phyloP scores from a whole-genome alignment of 2,888 invertebrate species.

The Boloria selene region DNA sequence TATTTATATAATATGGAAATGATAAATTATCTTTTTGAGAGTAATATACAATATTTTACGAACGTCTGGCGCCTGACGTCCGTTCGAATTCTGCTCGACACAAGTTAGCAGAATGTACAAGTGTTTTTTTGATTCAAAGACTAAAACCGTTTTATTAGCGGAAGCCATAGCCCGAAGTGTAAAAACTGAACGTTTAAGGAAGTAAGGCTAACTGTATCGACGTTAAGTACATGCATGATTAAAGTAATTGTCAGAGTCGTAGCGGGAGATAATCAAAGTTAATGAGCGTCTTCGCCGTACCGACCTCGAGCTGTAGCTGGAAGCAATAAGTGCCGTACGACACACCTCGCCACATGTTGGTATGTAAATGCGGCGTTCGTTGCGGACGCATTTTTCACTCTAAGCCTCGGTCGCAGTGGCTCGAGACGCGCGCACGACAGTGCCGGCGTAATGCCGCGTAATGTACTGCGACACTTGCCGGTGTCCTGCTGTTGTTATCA shows the following conservation, averaged over 20 bases:
- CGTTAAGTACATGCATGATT: conserved; percentile 10
- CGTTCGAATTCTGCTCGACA: too few species aligned
- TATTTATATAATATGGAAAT: too few species aligned
- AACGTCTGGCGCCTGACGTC: too few species aligned
- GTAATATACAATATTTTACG: too few species aligned
- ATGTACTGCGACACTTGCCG: background rate
- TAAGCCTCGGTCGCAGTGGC: conserved; percentile 23
- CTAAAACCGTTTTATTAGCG: too few species aligned
- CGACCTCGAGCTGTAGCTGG: conserved; percentile 1
- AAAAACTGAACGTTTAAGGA: background rate
- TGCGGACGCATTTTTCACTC: conserved; percentile 23
- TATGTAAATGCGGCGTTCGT: conserved; percentile 28
- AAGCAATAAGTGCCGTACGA: conserved; percentile 1
- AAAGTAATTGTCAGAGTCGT: conserved; percentile 15
- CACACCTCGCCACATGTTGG: background rate
- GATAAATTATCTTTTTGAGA: too few species aligned
- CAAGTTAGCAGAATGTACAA: too few species aligned
- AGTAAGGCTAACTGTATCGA: conserved; percentile 8
- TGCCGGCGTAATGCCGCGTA: conserved; percentile 11
- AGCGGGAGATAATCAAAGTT: conserved; percentile 25
- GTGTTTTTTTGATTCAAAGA: too few species aligned
- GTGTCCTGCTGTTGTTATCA: too few species aligned
- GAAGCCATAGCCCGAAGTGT: background rate
- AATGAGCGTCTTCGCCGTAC: conserved; percentile 16
- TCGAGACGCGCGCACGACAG: too few species aligned